These are phyloP conservation scores for Pseudomyrmex flavicornis DNA, from an alignment of 1,140 invertebrate species.

Conservation along the genomic window DNA sequence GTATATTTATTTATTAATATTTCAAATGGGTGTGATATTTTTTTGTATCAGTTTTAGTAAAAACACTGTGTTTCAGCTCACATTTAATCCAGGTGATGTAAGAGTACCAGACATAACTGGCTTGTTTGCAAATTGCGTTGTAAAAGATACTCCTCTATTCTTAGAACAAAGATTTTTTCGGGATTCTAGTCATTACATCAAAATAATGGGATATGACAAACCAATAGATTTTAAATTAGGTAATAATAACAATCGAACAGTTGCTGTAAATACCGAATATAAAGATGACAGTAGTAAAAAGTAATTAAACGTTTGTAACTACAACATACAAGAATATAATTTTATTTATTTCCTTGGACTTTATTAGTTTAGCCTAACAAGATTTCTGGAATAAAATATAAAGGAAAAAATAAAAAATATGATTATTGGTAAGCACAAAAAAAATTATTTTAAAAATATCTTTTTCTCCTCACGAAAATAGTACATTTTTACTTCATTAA, in stretches of 20 bases:
- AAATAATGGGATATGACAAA: slow-evolving; percentile 96
- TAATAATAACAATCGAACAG: slow-evolving; percentile 3
- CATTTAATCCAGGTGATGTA: slow-evolving; percentile 92
- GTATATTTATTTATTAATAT: slow-evolving; percentile 14
- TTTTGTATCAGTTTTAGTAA: slow-evolving; percentile 4
- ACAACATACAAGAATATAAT: not conserved
- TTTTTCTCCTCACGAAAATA: no score
- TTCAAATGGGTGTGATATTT: not conserved
- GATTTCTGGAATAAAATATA: no score
- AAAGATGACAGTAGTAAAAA: slow-evolving; percentile 46
- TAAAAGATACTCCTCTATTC: slow-evolving; percentile 90
- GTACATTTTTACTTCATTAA: no score
- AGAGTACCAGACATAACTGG: slow-evolving; percentile 91
- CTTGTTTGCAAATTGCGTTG: slow-evolving; percentile 92
- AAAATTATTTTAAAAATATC: no score
- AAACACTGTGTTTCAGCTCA: slow-evolving; percentile 89
- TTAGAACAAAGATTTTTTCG: slow-evolving; percentile 90
- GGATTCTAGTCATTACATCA: slow-evolving; percentile 90
- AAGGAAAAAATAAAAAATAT: no score
- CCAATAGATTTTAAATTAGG: slow-evolving; percentile 92
- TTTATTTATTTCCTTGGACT: slow-evolving; percentile 5
- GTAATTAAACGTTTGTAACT: slow-evolving; percentile 26
- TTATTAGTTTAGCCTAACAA: no score
- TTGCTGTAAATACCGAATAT: slow-evolving; percentile 2
- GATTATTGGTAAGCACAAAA: no score